Conservation (phyloP, 2,113 vertebrate genomes). For the Gallinago undulata region DNA sequence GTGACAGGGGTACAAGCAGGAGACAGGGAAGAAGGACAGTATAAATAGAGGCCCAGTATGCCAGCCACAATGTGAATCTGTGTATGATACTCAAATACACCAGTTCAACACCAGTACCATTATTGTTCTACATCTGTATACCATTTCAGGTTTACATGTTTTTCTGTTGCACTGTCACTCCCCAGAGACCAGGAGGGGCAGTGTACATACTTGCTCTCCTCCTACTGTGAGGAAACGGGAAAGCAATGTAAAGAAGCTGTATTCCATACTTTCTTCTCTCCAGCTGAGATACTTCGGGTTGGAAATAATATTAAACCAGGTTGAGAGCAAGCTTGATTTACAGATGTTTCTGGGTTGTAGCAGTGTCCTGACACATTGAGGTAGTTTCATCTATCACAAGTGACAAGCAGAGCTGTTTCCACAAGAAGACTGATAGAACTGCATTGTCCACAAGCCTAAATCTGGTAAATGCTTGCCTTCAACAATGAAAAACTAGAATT, state of each 20-base stretch:
- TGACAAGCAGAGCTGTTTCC: not conserved
- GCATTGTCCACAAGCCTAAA: not conserved
- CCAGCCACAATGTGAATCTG: not conserved
- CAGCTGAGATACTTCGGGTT: not conserved
- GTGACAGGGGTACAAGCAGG: not conserved
- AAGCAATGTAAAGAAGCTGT: not conserved
- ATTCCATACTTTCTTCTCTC: not conserved
- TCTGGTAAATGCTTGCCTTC: not conserved
- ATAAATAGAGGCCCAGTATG: not conserved
- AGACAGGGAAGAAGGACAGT: not conserved
- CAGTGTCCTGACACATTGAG: not conserved
- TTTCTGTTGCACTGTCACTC: not conserved
- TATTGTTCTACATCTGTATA: too few relatives aligned
- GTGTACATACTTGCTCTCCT: not conserved
- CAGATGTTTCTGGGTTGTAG: not conserved
- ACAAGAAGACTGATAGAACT: not conserved
- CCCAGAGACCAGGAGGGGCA: not conserved
- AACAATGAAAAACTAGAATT: not conserved
- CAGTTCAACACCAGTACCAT: not conserved
- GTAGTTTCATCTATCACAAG: not conserved
- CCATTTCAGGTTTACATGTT: fast-evolving
- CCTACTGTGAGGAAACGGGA: not conserved
- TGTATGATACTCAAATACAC: not conserved
- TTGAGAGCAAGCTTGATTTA: not conserved
- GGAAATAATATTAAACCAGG: not conserved